Evolutionary conservation across 2,113 vertebrate species (phyloP).

Genomic region (Callopanchax toddi): DNA sequence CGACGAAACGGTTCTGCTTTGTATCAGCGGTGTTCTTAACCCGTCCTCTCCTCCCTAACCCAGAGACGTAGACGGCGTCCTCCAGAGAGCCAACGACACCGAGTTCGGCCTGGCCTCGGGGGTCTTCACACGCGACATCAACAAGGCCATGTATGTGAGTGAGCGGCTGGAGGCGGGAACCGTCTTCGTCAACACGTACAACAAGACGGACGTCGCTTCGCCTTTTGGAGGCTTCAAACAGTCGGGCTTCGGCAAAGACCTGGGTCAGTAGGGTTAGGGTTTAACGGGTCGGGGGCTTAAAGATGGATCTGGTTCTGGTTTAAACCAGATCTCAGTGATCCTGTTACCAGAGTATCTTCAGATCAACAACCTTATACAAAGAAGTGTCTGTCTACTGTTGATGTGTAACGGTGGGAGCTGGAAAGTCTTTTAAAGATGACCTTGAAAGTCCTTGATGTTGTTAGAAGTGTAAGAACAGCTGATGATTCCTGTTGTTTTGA

Average conservation of each 20-base stretch:
- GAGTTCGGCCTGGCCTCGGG: slow-evolving; percentile 96
- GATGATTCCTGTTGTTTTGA: too few relatives aligned
- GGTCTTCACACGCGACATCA: slow-evolving; percentile 94
- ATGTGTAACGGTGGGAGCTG: too few relatives aligned
- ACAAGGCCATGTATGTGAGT: slow-evolving; percentile 94
- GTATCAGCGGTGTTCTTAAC: background rate
- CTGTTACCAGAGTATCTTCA: too few relatives aligned
- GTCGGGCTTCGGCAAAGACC: slow-evolving; percentile 97
- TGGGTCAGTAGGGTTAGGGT: slow-evolving; percentile 89
- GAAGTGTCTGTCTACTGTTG: too few relatives aligned
- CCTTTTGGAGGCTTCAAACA: slow-evolving; percentile 98
- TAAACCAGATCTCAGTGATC: too few relatives aligned
- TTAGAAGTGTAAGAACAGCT: too few relatives aligned
- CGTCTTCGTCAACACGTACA: slow-evolving; percentile 97
- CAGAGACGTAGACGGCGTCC: slow-evolving; percentile 91
- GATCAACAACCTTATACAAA: too few relatives aligned
- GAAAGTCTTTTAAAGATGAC: too few relatives aligned
- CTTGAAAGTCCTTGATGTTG: too few relatives aligned
- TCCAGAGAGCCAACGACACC: slow-evolving; percentile 89
- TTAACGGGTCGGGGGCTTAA: fast-evolving
- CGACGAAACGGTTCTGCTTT: fast-evolving
- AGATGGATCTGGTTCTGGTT: too few relatives aligned
- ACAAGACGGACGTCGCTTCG: slow-evolving; percentile 95
- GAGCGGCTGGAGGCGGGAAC: slow-evolving; percentile 94
- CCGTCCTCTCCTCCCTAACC: background rate